Evolutionary conservation across 2,888 invertebrate genomes (phyloP).

Genomic region (Platycnemis pennipes): DNA sequence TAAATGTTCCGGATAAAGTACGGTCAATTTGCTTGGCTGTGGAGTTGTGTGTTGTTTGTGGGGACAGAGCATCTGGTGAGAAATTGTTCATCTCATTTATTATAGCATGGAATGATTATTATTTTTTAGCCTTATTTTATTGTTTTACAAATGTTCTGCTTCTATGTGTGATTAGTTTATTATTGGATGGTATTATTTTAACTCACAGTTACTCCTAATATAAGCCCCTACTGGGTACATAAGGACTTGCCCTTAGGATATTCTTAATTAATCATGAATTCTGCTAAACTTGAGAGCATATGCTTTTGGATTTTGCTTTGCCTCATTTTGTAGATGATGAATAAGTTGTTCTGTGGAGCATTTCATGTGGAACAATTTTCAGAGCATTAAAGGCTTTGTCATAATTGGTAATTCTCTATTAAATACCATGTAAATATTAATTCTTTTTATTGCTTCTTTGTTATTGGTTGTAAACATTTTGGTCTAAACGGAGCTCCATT

Average conservation of each 20-base stretch:
- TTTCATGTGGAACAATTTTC: too few relatives aligned
- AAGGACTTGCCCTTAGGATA: too few relatives aligned
- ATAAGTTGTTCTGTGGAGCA: too few relatives aligned
- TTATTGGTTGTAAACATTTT: neutral
- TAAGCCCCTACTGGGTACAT: too few relatives aligned
- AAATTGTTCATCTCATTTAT: neutral
- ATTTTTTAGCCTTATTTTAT: neutral
- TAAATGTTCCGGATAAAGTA: slow-evolving; percentile 74
- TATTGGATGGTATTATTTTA: neutral
- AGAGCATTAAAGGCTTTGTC: too few relatives aligned
- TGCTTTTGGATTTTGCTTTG: too few relatives aligned
- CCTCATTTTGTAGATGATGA: too few relatives aligned
- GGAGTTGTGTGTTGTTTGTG: slow-evolving; percentile 97
- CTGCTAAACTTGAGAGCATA: too few relatives aligned
- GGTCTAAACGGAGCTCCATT: neutral
- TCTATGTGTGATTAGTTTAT: neutral
- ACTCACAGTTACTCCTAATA: too few relatives aligned
- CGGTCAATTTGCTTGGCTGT: slow-evolving; percentile 83
- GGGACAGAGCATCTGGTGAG: slow-evolving; percentile 93
- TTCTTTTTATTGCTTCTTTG: too few relatives aligned
- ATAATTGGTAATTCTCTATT: too few relatives aligned
- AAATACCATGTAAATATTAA: neutral
- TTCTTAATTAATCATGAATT: too few relatives aligned
- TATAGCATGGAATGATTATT: neutral
- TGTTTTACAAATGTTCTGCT: neutral